A percentile compares a stretch with the other conserved stretches of the same genome.
Conservation (phyloP, 53 echinoderm and acorn worm species). For the Paracentrotus lividus region DNA sequence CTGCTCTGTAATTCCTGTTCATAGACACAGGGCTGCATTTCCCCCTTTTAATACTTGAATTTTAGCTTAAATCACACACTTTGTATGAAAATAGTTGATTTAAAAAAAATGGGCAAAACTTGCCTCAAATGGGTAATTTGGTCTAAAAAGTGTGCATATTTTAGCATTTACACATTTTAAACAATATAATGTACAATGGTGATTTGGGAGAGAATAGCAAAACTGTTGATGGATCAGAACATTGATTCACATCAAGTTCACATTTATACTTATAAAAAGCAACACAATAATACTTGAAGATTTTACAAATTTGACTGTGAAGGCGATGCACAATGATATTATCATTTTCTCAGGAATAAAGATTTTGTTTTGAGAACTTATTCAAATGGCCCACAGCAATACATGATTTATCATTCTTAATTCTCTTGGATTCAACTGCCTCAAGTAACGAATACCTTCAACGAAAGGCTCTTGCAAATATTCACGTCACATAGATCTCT, state of each 20-base stretch:
- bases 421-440: not conserved
- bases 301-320: not conserved
- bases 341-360: not conserved
- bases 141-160: no score
- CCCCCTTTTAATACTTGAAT: not conserved
- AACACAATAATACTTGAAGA: not conserved
- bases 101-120: no score
- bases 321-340: not conserved
- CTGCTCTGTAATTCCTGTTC: not conserved
- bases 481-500: constrained; percentile 53
- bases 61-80: no score
- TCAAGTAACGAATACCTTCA: not conserved
- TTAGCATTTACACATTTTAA: no score
- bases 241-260: not conserved
- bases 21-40: not conserved
- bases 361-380: not conserved
- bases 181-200: no score
- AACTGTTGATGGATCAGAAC: not conserved
- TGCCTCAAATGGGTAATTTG: no score
- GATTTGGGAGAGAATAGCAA: not conserved
- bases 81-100: no score
- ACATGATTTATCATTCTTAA: not conserved
- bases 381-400: not conserved
- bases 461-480: constrained; percentile 1
- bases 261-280: not conserved